These are phyloP conservation scores for Plecotus auritus DNA, from an alignment of 2,113 vertebrate species.

Conservation along the genomic window DNA sequence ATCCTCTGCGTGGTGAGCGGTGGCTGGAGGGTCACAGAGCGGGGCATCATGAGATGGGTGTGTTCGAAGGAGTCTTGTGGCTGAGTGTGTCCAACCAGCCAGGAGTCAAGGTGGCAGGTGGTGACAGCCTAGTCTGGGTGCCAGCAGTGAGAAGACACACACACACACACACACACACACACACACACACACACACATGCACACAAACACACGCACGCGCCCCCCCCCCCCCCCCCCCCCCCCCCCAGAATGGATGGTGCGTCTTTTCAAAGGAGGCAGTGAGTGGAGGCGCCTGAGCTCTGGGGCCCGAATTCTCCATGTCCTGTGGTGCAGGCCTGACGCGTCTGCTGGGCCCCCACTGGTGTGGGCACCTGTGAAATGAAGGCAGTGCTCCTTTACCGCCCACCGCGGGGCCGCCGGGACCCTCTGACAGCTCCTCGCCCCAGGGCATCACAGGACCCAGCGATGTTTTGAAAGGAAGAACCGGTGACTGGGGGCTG, in stretches of 20 bases:
- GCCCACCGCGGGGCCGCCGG: not conserved
- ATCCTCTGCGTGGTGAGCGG: not conserved
- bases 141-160: not conserved
- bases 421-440: not conserved
- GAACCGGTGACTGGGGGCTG: not conserved
- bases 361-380: not conserved
- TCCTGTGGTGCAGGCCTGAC: not conserved
- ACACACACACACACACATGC: not conserved
- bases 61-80: too few species aligned
- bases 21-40: not conserved
- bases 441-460: not conserved
- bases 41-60: fast-evolving
- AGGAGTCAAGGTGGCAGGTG: not conserved
- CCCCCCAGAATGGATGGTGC: not conserved
- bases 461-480: not conserved
- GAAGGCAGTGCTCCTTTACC: not conserved
- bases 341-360: not conserved
- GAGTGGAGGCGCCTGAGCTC: not conserved
- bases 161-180: too few species aligned
- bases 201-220: not conserved
- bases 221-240: too few species aligned
- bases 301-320: not conserved
- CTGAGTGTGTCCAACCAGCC: not conserved
- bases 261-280: not conserved
- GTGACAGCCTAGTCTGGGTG: not conserved